Percentiles rank a stretch among this genome's conserved stretches.
Evolutionary conservation across 2,797 vertebrate species (phyloP).

Genomic region (Phataginus tetradactyla): DNA sequence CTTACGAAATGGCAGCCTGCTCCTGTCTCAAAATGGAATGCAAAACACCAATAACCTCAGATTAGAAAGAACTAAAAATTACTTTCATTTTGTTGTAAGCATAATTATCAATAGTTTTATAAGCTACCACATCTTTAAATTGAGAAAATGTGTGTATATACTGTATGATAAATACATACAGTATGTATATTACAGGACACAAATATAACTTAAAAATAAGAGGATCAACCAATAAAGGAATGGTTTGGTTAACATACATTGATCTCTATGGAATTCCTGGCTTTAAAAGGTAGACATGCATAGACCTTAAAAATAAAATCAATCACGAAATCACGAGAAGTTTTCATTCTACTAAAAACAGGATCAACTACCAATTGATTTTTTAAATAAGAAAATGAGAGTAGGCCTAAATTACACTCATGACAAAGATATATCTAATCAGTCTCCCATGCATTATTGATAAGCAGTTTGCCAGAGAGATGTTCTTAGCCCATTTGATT

Average conservation of each 20-base stretch:
- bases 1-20: not conserved
- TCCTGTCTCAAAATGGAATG: not conserved
- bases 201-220: not conserved
- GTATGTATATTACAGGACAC: not conserved
- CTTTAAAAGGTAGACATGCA: not conserved
- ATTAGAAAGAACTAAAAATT: not conserved
- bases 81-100: not conserved
- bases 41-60: not conserved
- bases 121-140: not conserved
- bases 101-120: not conserved
- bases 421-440: not conserved
- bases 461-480: not conserved
- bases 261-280: not conserved
- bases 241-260: not conserved
- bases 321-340: not conserved
- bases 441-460: not conserved
- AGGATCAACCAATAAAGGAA: not conserved
- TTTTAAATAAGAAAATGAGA: not conserved
- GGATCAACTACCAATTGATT: not conserved
- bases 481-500: no score
- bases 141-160: not conserved
- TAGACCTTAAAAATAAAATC: slow-evolving; percentile 7
- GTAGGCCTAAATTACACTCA: not conserved
- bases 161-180: not conserved
- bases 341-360: not conserved